Evolutionary conservation across 2,888 invertebrate genomes (phyloP).

Genomic region (Sinelater perroti): DNA sequence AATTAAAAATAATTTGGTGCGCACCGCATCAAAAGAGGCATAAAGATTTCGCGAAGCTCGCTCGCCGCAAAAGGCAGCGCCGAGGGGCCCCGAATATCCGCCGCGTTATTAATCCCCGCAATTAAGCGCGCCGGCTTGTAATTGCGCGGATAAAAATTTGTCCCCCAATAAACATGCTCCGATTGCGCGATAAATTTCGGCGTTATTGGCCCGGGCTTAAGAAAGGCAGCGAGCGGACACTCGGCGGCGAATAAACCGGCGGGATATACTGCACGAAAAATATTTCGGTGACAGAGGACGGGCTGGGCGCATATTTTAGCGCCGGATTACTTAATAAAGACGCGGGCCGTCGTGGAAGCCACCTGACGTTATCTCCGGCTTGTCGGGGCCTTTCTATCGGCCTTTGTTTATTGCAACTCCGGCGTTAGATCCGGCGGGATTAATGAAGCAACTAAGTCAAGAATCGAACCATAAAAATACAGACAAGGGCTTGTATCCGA

Average conservation of each 20-base stretch:
- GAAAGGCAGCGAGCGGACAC: conserved; percentile 18
- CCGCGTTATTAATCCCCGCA: conserved; percentile 13
- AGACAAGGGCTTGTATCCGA: too few species aligned
- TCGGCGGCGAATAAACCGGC: conserved; percentile 28
- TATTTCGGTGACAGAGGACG: conserved; percentile 27
- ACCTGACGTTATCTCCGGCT: neutral
- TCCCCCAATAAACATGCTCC: conserved; percentile 15
- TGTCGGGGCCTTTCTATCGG: too few species aligned
- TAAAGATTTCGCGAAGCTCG: neutral
- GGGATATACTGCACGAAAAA: conserved; percentile 27
- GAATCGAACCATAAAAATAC: too few species aligned
- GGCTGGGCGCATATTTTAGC: conserved; percentile 7
- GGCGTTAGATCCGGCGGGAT: too few species aligned
- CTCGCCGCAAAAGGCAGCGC: neutral
- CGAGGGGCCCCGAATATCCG: conserved; percentile 5
- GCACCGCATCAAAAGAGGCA: too few species aligned
- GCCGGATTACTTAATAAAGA: conserved; percentile 20
- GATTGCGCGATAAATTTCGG: conserved; percentile 14
- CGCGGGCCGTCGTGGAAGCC: neutral
- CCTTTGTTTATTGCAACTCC: too few species aligned
- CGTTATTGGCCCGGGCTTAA: conserved; percentile 15
- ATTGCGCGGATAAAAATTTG: conserved; percentile 12
- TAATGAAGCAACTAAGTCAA: too few species aligned
- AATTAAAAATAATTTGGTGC: too few species aligned
- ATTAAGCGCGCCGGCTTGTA: conserved; percentile 4